phyloP scores from a whole-genome alignment of 1,140 invertebrate species.

The Eciton burchellii region DNA sequence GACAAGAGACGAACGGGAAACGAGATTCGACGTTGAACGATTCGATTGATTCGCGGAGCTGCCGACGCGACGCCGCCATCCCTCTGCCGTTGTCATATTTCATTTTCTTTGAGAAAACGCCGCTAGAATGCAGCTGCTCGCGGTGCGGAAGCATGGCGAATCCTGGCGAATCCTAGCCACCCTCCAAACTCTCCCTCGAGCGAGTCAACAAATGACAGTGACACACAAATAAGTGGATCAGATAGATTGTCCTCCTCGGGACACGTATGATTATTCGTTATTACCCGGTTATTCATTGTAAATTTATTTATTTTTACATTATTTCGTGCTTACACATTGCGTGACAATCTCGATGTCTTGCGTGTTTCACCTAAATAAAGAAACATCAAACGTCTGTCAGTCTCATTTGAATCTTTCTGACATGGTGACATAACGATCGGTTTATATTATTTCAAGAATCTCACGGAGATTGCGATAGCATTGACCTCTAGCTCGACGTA shows the following conservation, averaged over 20 bases:
- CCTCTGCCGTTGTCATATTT: constrained; percentile 8
- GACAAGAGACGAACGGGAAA: constrained; percentile 52
- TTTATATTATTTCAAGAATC: too few species aligned
- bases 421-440: too few species aligned
- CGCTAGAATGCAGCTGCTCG: background rate
- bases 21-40: constrained; percentile 51
- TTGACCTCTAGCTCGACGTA: too few species aligned
- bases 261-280: background rate
- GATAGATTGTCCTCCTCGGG: background rate
- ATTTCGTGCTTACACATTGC: too few species aligned
- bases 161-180: background rate
- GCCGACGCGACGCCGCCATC: background rate
- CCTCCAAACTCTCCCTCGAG: background rate
- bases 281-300: too few species aligned
- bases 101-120: constrained; percentile 2
- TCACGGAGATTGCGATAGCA: too few species aligned
- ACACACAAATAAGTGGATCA: background rate
- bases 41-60: constrained; percentile 47
- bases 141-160: background rate
- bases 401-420: too few species aligned
- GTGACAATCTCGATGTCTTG: too few species aligned
- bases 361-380: too few species aligned
- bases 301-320: too few species aligned
- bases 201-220: background rate
- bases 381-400: too few species aligned